A percentile compares a stretch with the other conserved stretches of the same genome.
These are phyloP conservation scores for Cataglyphis hispanica DNA, from an alignment of 1,140 invertebrate genomes.

Conservation along the genomic window DNA sequence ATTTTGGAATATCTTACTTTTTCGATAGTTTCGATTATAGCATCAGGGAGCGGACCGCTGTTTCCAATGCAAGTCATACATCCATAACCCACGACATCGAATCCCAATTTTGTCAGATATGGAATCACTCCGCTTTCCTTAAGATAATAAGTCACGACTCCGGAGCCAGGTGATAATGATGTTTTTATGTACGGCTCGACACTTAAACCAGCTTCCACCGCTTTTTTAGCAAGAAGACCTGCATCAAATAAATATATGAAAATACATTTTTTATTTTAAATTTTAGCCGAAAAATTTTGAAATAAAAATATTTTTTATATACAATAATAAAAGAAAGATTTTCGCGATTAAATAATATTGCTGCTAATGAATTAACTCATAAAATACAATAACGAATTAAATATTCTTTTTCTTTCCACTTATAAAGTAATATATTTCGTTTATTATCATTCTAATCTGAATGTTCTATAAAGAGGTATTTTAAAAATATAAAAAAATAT, in stretches of 20 bases:
- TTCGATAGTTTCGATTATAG: conserved; percentile 97
- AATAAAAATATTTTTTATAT: too few relatives aligned
- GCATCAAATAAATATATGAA: conserved; percentile 34
- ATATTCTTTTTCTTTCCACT: background rate
- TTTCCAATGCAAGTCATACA: conserved; percentile 99
- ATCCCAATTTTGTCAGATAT: conserved; percentile 95
- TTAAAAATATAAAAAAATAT: background rate
- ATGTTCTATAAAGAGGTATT: background rate
- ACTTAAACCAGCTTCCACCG: conserved; percentile 95
- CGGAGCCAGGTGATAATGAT: conserved; percentile 97
- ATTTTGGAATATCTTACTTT: conserved; percentile 88
- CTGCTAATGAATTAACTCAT: background rate
- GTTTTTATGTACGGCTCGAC: conserved; percentile 98
- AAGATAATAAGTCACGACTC: conserved; percentile 99
- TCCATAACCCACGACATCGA: conserved; percentile 97
- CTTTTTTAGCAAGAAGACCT: conserved; percentile 98
- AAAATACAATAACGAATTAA: background rate
- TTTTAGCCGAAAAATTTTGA: too few relatives aligned
- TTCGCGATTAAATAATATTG: conserved; percentile 8
- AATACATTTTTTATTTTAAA: too few relatives aligned
- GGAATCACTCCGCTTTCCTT: conserved; percentile 95
- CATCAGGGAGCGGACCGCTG: conserved; percentile 96
- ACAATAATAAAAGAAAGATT: too few relatives aligned
- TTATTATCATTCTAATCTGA: conserved; percentile 19
- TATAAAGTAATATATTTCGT: background rate